Evolutionary conservation across 1,140 invertebrate genomes (phyloP).

Genomic region (Zophobas morio): DNA sequence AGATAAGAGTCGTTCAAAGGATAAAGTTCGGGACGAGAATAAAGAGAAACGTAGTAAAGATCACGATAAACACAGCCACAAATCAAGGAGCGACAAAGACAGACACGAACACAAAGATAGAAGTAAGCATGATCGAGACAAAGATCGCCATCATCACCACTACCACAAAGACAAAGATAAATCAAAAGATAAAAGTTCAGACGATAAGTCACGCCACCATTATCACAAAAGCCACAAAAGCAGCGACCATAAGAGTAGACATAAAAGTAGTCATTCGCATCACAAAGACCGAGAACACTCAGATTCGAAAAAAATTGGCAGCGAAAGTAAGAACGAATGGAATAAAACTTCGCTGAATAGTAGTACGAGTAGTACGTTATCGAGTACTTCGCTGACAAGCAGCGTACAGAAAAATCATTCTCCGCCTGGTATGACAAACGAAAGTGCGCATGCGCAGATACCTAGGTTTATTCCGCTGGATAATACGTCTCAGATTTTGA

Average conservation of each 20-base stretch:
- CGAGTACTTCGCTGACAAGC: neutral
- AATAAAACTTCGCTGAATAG: neutral
- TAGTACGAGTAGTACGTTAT: constrained; percentile 16
- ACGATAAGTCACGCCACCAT: constrained; percentile 48
- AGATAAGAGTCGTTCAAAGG: constrained; percentile 50
- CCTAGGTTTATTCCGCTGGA: neutral
- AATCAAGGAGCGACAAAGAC: constrained; percentile 55
- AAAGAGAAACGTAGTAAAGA: constrained; percentile 54
- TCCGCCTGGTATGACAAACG: neutral
- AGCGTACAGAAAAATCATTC: constrained; percentile 4
- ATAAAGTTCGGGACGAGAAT: constrained; percentile 52
- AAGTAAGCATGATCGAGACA: constrained; percentile 52
- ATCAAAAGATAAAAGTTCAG: constrained; percentile 26
- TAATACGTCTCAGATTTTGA: constrained; percentile 6
- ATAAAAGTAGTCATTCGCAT: constrained; percentile 44
- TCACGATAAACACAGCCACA: constrained; percentile 53
- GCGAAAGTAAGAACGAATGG: constrained; percentile 13
- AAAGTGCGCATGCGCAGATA: neutral
- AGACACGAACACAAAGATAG: constrained; percentile 56
- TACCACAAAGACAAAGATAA: constrained; percentile 40
- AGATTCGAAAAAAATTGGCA: constrained; percentile 9
- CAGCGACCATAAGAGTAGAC: constrained; percentile 44
- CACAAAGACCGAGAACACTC: constrained; percentile 45
- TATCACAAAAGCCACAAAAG: constrained; percentile 49
- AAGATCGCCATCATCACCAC: constrained; percentile 48